Percentiles rank a stretch among this genome's conserved stretches.
These are phyloP conservation scores for Drosophila imparisetae DNA, from an alignment of 2,888 invertebrate genomes.

Conservation along the genomic window DNA sequence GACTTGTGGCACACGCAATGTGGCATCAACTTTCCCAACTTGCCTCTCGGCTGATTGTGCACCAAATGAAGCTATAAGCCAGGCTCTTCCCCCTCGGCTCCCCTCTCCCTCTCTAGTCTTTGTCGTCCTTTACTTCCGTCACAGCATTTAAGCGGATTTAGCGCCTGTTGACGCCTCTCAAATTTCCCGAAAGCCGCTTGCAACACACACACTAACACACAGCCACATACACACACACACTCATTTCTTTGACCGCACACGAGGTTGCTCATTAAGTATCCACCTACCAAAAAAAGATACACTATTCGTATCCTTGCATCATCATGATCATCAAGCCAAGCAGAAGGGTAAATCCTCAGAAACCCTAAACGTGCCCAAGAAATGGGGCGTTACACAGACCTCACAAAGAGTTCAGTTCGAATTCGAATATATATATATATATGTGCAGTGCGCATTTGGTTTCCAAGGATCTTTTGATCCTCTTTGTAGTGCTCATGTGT, in stretches of 20 bases:
- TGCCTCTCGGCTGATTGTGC: conserved; percentile 12
- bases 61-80: conserved; percentile 42
- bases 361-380: conserved; percentile 73
- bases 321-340: conserved; percentile 14
- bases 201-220: conserved; percentile 8
- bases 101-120: background rate
- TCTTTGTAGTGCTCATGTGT: conserved; percentile 42
- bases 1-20: conserved; percentile 53
- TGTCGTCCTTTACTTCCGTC: conserved; percentile 56
- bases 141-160: conserved; percentile 80
- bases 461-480: conserved; percentile 14
- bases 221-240: background rate
- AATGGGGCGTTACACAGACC: conserved; percentile 69
- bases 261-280: conserved; percentile 52
- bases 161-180: conserved; percentile 83
- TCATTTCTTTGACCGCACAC: conserved; percentile 72
- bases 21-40: conserved; percentile 46
- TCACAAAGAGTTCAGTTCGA: conserved; percentile 53
- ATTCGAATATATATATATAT: background rate
- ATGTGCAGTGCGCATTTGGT: background rate
- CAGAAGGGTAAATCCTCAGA: conserved; percentile 52
- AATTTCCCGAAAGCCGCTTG: conserved; percentile 69
- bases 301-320: conserved; percentile 56
- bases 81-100: background rate
- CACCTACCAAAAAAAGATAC: conserved; percentile 45